These are phyloP conservation scores for Galaxias olidus DNA, from an alignment of 2,797 vertebrate genomes.

Conservation along the genomic window DNA sequence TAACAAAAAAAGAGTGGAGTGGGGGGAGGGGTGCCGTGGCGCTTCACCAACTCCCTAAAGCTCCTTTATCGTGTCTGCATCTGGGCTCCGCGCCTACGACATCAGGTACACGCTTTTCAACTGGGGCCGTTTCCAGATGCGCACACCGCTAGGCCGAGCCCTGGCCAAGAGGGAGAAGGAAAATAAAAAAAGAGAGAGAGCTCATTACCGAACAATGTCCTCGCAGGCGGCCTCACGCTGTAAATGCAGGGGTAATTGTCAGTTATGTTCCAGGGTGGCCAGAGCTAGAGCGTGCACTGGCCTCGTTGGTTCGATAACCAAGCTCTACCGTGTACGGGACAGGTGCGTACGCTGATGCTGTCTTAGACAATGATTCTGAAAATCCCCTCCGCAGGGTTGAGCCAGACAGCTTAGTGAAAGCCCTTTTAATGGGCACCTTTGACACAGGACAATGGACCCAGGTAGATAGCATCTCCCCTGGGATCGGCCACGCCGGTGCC, in stretches of 20 bases:
- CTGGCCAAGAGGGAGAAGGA: conserved; percentile 56
- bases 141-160: conserved; percentile 68
- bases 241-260: conserved; percentile 70
- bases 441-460: conserved; percentile 33
- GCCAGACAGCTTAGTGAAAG: background rate
- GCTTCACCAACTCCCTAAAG: conserved; percentile 59
- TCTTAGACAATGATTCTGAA: background rate
- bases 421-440: conserved; percentile 25
- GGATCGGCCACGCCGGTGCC: conserved; percentile 29
- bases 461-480: conserved; percentile 25
- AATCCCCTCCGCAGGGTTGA: conserved; percentile 3
- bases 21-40: conserved; percentile 11
- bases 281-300: conserved; percentile 36
- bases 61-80: conserved; percentile 73
- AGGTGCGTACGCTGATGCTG: background rate
- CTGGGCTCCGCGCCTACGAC: conserved; percentile 76
- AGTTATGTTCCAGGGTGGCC: conserved; percentile 52
- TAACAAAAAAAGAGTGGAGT: conserved; percentile 27
- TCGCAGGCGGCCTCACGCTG: conserved; percentile 52
- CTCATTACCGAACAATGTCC: conserved; percentile 76
- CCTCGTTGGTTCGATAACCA: conserved; percentile 22
- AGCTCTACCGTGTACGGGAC: background rate
- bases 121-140: conserved; percentile 67
- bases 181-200: conserved; percentile 59
- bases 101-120: conserved; percentile 74